Base-by-base conservation (phyloP, 2,797 vertebrate genomes). In the Cuniculus paca region DNA sequence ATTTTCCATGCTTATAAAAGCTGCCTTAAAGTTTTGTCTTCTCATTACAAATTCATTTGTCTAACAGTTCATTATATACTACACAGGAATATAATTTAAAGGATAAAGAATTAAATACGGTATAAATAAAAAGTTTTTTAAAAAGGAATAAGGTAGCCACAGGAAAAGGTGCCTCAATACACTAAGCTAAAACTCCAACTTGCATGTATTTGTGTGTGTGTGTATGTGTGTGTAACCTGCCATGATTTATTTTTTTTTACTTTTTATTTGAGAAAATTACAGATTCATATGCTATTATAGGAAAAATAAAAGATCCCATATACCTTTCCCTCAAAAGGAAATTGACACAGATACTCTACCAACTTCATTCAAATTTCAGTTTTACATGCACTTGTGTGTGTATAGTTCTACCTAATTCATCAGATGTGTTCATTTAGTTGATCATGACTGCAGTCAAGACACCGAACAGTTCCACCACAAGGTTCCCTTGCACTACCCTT, bases 101-200 rank as follows among this genome's bases (percentile, higher is more conserved):
- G 5, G 34, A 28, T 42, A 83, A 95, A 88, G 16, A 94, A 88
- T 74, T n/a, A 75, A 80, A 83, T 45, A 42, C 2, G 79, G 86
- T n/a, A 63, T 89, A 81, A 83, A 58, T 50, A 93, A 34, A 95
- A 94, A 68, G 65, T 31, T 65, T 65, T 34, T 65, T 65, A 14
- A 65, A 65, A 65, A 65, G 24, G 63, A 93, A 92, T 19, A 31
- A 80, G 14, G 26, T 22, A 22, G 58, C 24, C 34, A 78, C 78
- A 84, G 50, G 39, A 79, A 93, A 80, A 74, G 68, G 22, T 75
- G 22, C 36, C 58, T 89, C 58, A 72, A 39, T 42, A 36, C 22
- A 78, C 17, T 65, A 92, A 94, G 54, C 61, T 88, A 68, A 91
- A 93, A 95, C 85, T 17, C 2, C n/a, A 88, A 83, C 16, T 19